Percentiles rank a stretch among this genome's conserved stretches.
Conservation (phyloP, 2,797 vertebrate species). For the Thalassophryne amazonica region DNA sequence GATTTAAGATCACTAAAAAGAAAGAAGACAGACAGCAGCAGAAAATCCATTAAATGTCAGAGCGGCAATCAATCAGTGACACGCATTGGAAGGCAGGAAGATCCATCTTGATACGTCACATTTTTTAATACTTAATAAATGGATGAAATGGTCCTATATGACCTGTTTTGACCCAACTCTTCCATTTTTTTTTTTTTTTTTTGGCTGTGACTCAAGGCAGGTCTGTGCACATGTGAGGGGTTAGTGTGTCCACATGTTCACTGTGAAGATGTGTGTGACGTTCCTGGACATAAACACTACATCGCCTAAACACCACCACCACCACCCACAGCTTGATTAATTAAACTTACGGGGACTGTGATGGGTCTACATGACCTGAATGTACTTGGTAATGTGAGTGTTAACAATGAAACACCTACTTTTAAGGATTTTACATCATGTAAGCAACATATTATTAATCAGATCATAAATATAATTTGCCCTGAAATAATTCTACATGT, state of each 20-base stretch:
- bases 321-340: constrained; percentile 38
- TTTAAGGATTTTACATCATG: constrained; percentile 65
- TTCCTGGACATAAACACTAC: constrained; percentile 12
- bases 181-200: too few relatives aligned
- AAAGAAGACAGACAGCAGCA: too few relatives aligned
- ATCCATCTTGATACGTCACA: too few relatives aligned
- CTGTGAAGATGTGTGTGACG: constrained; percentile 38
- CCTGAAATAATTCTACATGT: too few relatives aligned
- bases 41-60: too few relatives aligned
- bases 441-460: constrained; percentile 59
- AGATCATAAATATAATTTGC: too few relatives aligned
- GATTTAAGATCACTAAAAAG: too few relatives aligned
- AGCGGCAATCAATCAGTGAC: too few relatives aligned
- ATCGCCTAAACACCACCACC: constrained; percentile 6
- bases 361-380: constrained; percentile 31
- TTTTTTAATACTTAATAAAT: too few relatives aligned
- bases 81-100: too few relatives aligned
- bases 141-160: too few relatives aligned
- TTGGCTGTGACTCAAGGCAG: constrained; percentile 3
- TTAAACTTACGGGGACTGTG: constrained; percentile 30
- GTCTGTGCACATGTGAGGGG: constrained; percentile 1
- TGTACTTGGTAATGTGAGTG: constrained; percentile 46
- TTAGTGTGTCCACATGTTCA: constrained; percentile 11
- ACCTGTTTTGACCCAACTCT: too few relatives aligned
- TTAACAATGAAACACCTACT: constrained; percentile 50